Percentiles rank a stretch among this genome's conserved stretches.
Evolutionary conservation across 2,797 vertebrate genomes (phyloP).

Genomic region (Coendou prehensilis): DNA sequence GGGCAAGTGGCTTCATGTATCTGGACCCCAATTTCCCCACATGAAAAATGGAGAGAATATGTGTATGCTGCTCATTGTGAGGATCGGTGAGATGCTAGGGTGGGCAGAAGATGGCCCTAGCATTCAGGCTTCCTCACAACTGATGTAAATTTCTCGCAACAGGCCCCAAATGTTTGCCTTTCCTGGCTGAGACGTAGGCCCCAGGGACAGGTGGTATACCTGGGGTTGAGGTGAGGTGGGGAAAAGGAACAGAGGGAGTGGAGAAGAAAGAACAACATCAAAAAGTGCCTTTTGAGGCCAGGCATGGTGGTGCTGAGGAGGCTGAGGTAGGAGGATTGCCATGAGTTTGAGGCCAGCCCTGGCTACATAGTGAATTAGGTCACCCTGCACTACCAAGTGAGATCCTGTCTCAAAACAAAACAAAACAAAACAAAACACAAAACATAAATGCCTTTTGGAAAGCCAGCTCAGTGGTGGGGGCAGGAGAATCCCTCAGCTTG

Average conservation of each 20-base stretch:
- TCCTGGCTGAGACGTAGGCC: conserved; percentile 60
- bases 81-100: conserved; percentile 14
- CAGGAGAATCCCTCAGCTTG: background rate
- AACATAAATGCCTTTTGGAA: conserved; percentile 37
- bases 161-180: conserved; percentile 24
- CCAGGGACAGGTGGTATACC: conserved; percentile 68
- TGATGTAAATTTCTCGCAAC: background rate
- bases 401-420: background rate
- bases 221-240: conserved; percentile 6
- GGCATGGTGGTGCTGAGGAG: background rate
- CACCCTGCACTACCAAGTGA: background rate
- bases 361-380: background rate
- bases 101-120: background rate
- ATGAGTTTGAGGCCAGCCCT: background rate
- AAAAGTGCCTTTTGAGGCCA: conserved; percentile 1
- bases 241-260: conserved; percentile 52
- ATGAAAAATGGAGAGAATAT: conserved; percentile 17
- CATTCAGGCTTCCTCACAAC: background rate
- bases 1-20: conserved; percentile 12
- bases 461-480: background rate
- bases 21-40: conserved; percentile 10
- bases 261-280: conserved; percentile 65
- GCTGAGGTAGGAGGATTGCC: background rate
- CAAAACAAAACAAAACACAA: background rate
- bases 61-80: background rate